phyloP scores from a whole-genome alignment of 2,888 invertebrate species.

The Cryptosula pallasiana region DNA sequence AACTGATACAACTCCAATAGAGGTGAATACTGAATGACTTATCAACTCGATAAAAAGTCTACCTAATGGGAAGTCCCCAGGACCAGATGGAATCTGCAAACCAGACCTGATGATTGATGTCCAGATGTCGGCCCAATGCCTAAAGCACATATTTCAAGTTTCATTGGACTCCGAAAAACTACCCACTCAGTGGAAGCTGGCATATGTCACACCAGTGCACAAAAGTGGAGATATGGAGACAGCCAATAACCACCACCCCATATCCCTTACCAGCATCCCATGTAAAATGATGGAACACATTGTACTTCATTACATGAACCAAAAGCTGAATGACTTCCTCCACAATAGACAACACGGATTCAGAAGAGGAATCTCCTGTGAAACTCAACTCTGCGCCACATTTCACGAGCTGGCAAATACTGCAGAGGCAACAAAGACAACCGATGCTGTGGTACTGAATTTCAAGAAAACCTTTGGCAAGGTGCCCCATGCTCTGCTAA shows the following conservation, averaged over 20 bases:
- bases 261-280: neutral
- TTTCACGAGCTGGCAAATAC: neutral
- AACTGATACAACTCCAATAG: too few relatives aligned
- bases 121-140: too few relatives aligned
- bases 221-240: neutral
- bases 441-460: neutral
- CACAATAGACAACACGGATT: neutral
- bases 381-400: neutral
- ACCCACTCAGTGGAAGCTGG: too few relatives aligned
- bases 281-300: neutral
- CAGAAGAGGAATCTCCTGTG: neutral
- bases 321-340: neutral
- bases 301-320: neutral
- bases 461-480: neutral
- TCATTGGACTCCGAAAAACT: too few relatives aligned
- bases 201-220: neutral
- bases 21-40: too few relatives aligned
- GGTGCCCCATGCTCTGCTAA: neutral
- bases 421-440: neutral
- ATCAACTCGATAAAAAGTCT: too few relatives aligned
- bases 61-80: too few relatives aligned
- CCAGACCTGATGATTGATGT: too few relatives aligned
- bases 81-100: too few relatives aligned
- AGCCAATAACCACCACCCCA: neutral
- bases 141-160: too few relatives aligned